A percentile compares a stretch with the other conserved stretches of the same genome.
These are phyloP conservation scores for Strongylocentrotus purpuratus DNA, from an alignment of 35 echinoderm and acorn worm genomes.

Conservation along the genomic window DNA sequence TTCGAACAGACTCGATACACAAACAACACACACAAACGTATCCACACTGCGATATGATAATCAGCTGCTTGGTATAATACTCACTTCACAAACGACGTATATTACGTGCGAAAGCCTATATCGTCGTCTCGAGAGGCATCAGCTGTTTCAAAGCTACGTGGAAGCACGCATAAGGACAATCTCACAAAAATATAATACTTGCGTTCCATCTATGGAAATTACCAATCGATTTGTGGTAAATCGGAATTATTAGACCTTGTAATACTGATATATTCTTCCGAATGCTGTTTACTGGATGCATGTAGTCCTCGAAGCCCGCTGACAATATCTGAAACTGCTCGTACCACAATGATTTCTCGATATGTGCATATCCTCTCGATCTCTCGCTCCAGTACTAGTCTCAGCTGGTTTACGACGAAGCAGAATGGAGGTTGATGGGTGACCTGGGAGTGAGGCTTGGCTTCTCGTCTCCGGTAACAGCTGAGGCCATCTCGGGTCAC, in stretches of 20 bases:
- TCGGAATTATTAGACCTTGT: not conserved
- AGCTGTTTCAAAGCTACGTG: not conserved
- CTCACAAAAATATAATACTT: not conserved
- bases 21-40: not conserved
- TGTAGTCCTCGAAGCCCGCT: not conserved
- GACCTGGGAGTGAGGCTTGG: not conserved
- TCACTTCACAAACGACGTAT: no score
- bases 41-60: not conserved
- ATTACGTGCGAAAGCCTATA: no score
- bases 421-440: not conserved
- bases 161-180: not conserved
- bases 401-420: not conserved
- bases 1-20: not conserved
- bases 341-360: not conserved
- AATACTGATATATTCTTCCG: not conserved
- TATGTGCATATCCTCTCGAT: not conserved
- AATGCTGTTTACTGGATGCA: not conserved
- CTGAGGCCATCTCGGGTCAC: slow-evolving; percentile 26
- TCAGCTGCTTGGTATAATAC: not conserved
- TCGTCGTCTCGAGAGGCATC: not conserved
- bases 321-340: no score
- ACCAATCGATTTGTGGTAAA: not conserved
- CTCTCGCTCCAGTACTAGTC: not conserved
- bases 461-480: slow-evolving; percentile 25
- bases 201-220: not conserved